phyloP scores from a whole-genome alignment of 2,888 invertebrate genomes.

The Tachina fera region DNA sequence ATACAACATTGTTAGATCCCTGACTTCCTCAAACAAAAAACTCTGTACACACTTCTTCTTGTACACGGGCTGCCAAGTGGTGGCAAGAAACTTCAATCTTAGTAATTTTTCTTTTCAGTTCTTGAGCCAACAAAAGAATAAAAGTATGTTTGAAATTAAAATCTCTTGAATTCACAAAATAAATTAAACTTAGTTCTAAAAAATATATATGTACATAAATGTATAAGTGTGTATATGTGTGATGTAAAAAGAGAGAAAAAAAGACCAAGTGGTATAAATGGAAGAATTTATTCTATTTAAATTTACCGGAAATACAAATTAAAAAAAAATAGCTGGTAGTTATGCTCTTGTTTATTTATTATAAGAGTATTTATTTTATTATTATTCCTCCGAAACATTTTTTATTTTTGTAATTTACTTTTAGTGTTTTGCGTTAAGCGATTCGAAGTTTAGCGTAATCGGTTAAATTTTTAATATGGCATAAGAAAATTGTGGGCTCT shows the following conservation, averaged over 20 bases:
- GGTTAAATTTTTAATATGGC: neutral
- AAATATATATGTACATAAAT: neutral
- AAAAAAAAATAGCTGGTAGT: slow-evolving; percentile 51
- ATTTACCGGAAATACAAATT: slow-evolving; percentile 68
- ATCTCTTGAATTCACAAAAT: slow-evolving; percentile 53
- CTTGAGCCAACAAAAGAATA: slow-evolving; percentile 25
- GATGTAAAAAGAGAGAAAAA: slow-evolving; percentile 5
- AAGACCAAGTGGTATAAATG: neutral
- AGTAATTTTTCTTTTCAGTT: slow-evolving; percentile 31
- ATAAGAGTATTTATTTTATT: slow-evolving; percentile 13
- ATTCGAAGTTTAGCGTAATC: neutral
- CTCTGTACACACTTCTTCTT: neutral
- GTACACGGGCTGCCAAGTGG: slow-evolving; percentile 24
- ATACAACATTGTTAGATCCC: neutral
- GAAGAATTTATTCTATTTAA: slow-evolving; percentile 58
- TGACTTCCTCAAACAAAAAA: neutral
- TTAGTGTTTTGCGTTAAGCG: neutral
- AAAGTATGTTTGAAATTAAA: slow-evolving; percentile 56
- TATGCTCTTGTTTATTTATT: slow-evolving; percentile 27
- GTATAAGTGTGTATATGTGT: neutral
- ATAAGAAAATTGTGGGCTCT: neutral
- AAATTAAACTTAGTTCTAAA: slow-evolving; percentile 32
- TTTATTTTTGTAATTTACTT: neutral
- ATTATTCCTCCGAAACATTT: neutral
- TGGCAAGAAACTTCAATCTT: slow-evolving; percentile 33